These are phyloP conservation scores for Hedychridium roseum DNA, from an alignment of 2,888 invertebrate species.

Conservation along the genomic window DNA sequence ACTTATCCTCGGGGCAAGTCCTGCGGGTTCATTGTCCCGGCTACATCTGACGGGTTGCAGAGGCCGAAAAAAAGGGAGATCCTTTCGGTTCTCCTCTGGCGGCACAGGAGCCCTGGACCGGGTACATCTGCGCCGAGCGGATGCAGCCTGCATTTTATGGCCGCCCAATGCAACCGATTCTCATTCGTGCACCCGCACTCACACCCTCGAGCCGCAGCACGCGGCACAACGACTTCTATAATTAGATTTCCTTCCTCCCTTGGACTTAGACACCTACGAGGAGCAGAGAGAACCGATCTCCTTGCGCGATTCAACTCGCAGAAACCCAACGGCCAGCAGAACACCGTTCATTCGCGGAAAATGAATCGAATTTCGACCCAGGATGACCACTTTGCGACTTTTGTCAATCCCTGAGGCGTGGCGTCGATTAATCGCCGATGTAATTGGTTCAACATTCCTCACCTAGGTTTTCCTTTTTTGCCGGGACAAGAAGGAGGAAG, in stretches of 20 bases:
- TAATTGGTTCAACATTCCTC: not conserved
- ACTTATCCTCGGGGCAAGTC: slow-evolving; percentile 16
- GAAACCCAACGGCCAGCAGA: slow-evolving; percentile 7
- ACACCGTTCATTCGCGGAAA: not conserved
- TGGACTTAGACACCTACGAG: slow-evolving; percentile 37
- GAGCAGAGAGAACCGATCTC: slow-evolving; percentile 17
- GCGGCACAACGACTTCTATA: slow-evolving; percentile 53
- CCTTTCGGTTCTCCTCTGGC: slow-evolving; percentile 31
- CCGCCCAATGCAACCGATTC: slow-evolving; percentile 57
- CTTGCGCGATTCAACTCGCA: slow-evolving; percentile 17
- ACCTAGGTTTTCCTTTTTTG: no score
- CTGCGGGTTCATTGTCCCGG: slow-evolving; percentile 38
- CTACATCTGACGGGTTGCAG: slow-evolving; percentile 25
- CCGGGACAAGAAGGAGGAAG: no score
- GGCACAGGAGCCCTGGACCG: slow-evolving; percentile 32
- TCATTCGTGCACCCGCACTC: slow-evolving; percentile 51
- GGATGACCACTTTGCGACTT: not conserved
- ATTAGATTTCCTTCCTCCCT: slow-evolving; percentile 51
- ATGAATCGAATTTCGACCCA: not conserved
- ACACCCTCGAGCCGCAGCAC: slow-evolving; percentile 43
- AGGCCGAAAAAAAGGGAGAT: slow-evolving; percentile 36
- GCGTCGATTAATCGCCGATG: not conserved
- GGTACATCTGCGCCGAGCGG: slow-evolving; percentile 59
- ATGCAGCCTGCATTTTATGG: slow-evolving; percentile 62
- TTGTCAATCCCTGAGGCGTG: not conserved